Evolutionary conservation across 2,113 vertebrate genomes (phyloP), one percentile per base, ranked within the genome.

Genomic region (Peromyscus leucopus): DNA sequence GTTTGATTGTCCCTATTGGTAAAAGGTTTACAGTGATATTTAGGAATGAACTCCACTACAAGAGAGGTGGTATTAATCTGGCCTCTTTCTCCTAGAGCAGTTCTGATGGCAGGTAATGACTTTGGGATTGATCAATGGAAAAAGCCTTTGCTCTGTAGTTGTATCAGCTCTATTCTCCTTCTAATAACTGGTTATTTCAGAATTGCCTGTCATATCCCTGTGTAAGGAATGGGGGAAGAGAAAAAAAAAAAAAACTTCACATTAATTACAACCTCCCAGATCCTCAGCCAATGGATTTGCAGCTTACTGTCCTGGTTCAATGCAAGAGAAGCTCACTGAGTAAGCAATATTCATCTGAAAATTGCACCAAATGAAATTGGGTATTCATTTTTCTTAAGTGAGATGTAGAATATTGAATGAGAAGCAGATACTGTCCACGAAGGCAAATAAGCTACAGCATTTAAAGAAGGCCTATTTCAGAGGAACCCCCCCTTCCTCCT

Each of bases 211-310:
- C 22, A 17, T 7, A 1, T 61, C 28, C 36, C 9, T 6, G 1
- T 26, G 12, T 28, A 80, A 86, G 17, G 19, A 79, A 15, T 22
- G 9, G 83, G 59, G 26, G 26, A 61, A 13, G 24, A 61, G 9
- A 17, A 51, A 2, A 22, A 55, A 61, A 36, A 51, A 2, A 22
- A 55, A 61, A 36, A 31, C 0, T 84, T 74, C 17, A 3, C 42
- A 57, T 33, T 90, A 21, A 59, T 11, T 85, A 19, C 46, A 67
- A 31, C 7, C 31, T 90, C 11, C 76, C 2, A 61, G 22, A n/a
- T 22, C 55, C 22, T 2, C 1, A 55, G 0, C 26, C 46, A n/a
- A 48, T 17, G 24, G 7, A 36, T 5, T 5, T n/a, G 39, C 4
- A 78, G 19, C 4, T 89, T 4, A 6, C 13, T 4, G 17, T 42